These are phyloP conservation scores for Hypolimnas misippus DNA, from an alignment of 2,888 invertebrate genomes.

Conservation along the genomic window DNA sequence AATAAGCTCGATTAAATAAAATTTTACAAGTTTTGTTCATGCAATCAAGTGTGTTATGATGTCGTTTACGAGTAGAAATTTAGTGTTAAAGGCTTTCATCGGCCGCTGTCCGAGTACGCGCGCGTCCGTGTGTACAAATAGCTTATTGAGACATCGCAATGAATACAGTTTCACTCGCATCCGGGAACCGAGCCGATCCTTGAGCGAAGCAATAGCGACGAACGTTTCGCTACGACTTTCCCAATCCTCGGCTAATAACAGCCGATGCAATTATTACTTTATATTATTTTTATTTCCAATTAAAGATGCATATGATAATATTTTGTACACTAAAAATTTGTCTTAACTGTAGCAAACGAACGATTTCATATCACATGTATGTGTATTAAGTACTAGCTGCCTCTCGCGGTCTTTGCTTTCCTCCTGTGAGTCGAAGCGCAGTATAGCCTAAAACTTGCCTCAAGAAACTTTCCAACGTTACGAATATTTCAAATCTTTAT, in stretches of 20 bases:
- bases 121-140: conserved; percentile 26
- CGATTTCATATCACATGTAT: too few species aligned
- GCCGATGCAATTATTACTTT: too few species aligned
- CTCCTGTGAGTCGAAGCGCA: too few species aligned
- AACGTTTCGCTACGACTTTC: conserved; percentile 17
- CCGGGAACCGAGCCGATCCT: conserved; percentile 29
- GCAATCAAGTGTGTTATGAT: background rate
- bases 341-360: too few species aligned
- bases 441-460: too few species aligned
- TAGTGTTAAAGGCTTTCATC: background rate
- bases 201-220: conserved; percentile 8
- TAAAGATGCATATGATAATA: background rate
- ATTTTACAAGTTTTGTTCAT: background rate
- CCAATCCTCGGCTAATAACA: conserved; percentile 12
- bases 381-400: too few species aligned
- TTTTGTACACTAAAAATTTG: background rate
- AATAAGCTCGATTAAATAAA: too few species aligned
- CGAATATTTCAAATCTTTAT: too few species aligned
- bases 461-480: too few species aligned
- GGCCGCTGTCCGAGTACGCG: background rate
- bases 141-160: conserved; percentile 18
- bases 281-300: background rate
- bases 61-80: conserved; percentile 1
- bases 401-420: too few species aligned
- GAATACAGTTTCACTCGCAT: conserved; percentile 27